Evolutionary conservation across 2,113 vertebrate species (phyloP), one percentile per base, ranked within the genome.

Genomic region (Podarcis raffonei): DNA sequence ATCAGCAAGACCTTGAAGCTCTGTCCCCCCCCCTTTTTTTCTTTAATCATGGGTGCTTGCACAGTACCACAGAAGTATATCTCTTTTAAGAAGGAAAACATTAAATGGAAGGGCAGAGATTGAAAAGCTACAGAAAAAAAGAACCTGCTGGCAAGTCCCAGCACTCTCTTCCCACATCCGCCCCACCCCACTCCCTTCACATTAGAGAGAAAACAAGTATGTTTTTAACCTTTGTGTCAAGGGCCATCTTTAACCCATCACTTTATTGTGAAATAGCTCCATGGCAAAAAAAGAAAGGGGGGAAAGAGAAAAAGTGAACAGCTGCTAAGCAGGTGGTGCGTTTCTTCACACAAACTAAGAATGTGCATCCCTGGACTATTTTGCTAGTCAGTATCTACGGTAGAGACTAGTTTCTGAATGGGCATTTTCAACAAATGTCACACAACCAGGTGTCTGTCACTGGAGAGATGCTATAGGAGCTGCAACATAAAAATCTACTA

Each of bases 231-330:
- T 2, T 0, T 81, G 57, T 69, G 84, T 82, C 89, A 83, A 86
- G 79, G 89, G 84, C 71, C 79, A 90, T 82, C 69, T 89, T 85
- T 89, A 89, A 89, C 77, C 39, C 76, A 90, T 53, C 72, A 72
- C 84, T 88, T 77, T 22, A 5, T 66, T 81, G 82, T 53, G 86
- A 89, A 18, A 79, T 39, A 66, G 27, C 76, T 0, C 2, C 71
- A 42, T 39, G 57, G 48, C 23, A 75, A 84, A 37, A 62, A 39
- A 85, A 48, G 42, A 53, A 53, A 12, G 48, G 48, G 48, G 11
- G 9, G 7, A n/a, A 27, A 35, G 76, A 66, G 37, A 32, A 76
- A 76, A 53, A 53, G 35, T 35, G 30, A 79, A 84, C 87, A 68
- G 62, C 25, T 69, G 85, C 20, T 83, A 57, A 53, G 62, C 81